Percentiles rank a stretch among this genome's conserved stretches.
Evolutionary conservation across 2,113 vertebrate genomes (phyloP).

Genomic region (Poicephalus gulielmi): DNA sequence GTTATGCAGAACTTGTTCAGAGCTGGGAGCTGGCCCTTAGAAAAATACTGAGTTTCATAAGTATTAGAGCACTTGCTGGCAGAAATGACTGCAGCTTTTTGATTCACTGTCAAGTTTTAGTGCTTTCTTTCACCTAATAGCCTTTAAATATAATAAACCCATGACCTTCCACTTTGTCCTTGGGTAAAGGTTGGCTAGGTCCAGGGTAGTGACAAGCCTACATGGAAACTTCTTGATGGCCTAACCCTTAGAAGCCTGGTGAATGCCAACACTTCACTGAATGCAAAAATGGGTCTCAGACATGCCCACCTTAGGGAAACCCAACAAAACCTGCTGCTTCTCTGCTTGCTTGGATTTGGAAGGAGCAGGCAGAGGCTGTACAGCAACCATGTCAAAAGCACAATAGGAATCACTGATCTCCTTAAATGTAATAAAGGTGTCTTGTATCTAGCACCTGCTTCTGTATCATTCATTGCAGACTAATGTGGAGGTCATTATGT

Average conservation of each 20-base stretch:
- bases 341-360: accelerated
- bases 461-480: neutral
- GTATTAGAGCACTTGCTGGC: neutral
- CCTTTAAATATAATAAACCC: neutral
- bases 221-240: neutral
- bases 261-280: neutral
- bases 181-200: neutral
- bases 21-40: neutral
- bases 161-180: neutral
- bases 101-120: neutral
- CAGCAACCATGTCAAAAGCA: neutral
- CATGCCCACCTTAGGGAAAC: neutral
- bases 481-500: neutral
- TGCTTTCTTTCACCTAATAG: neutral
- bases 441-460: neutral
- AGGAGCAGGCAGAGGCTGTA: too few relatives aligned
- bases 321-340: neutral
- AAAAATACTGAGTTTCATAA: neutral
- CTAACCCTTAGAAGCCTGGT: neutral
- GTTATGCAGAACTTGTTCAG: neutral
- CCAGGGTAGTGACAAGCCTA: neutral
- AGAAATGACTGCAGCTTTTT: neutral
- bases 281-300: neutral
- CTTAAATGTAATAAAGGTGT: neutral
- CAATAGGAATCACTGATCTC: neutral